Percentiles rank a stretch among this genome's conserved stretches.
These are phyloP conservation scores for Danaus chrysippus DNA, from an alignment of 2,888 invertebrate species.

Conservation along the genomic window DNA sequence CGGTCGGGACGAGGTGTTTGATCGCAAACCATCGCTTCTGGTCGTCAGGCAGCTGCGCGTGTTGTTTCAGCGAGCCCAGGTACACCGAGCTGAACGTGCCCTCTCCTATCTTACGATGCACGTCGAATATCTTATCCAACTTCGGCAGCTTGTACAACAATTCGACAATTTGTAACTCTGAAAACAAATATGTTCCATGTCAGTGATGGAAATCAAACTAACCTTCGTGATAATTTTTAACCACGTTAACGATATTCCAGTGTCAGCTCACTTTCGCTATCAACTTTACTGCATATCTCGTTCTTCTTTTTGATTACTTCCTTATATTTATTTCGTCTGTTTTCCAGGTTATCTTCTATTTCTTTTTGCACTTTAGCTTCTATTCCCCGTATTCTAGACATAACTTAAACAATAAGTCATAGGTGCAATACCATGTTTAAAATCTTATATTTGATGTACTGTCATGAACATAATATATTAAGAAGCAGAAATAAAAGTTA, in stretches of 20 bases:
- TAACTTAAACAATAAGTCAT: slow-evolving; percentile 30
- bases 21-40: slow-evolving; percentile 85
- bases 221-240: slow-evolving; percentile 20
- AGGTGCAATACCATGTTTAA: slow-evolving; percentile 17
- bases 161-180: slow-evolving; percentile 64
- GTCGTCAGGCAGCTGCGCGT: slow-evolving; percentile 50
- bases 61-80: slow-evolving; percentile 83
- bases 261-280: slow-evolving; percentile 53
- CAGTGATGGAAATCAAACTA: slow-evolving; percentile 6
- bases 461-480: background rate
- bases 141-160: slow-evolving; percentile 78
- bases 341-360: slow-evolving; percentile 42
- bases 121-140: slow-evolving; percentile 80
- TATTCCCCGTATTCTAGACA: slow-evolving; percentile 69
- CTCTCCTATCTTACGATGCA: slow-evolving; percentile 86
- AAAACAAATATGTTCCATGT: slow-evolving; percentile 23
- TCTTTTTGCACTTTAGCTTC: slow-evolving; percentile 56
- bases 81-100: slow-evolving; percentile 94
- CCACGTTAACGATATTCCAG: background rate
- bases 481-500: slow-evolving; percentile 8
- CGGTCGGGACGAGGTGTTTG: slow-evolving; percentile 92
- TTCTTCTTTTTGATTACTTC: slow-evolving; percentile 45
- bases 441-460: slow-evolving; percentile 1
- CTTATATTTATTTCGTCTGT: slow-evolving; percentile 48
- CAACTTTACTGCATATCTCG: slow-evolving; percentile 51